These are phyloP conservation scores for Alaudala cheleensis DNA, from an alignment of 2,113 vertebrate species.

Conservation along the genomic window DNA sequence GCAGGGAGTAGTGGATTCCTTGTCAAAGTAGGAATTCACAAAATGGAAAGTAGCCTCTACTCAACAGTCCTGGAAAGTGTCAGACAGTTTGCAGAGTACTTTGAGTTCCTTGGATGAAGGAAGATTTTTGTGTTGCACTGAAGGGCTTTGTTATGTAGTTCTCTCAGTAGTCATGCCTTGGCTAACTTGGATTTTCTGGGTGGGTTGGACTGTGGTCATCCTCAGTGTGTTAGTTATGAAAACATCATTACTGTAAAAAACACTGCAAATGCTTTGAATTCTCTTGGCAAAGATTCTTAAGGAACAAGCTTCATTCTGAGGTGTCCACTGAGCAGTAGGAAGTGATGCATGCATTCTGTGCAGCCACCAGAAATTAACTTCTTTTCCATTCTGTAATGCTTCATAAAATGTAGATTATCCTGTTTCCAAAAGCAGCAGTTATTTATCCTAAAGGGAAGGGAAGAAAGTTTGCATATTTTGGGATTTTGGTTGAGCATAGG, in stretches of 20 bases:
- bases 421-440: neutral
- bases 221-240: neutral
- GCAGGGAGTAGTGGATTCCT: neutral
- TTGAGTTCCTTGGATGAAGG: neutral
- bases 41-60: neutral
- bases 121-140: neutral
- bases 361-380: neutral
- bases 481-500: neutral
- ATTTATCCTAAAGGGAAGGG: neutral
- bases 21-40: neutral
- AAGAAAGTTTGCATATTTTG: neutral
- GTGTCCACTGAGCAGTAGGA: neutral
- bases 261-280: neutral
- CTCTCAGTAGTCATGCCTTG: neutral
- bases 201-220: neutral
- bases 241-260: neutral
- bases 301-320: neutral
- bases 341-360: neutral
- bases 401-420: neutral
- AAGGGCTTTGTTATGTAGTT: neutral
- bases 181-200: neutral
- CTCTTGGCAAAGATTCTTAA: neutral
- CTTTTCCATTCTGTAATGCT: neutral
- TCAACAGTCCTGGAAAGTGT: neutral
- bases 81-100: neutral